Evolutionary conservation across 2,888 invertebrate genomes (phyloP).

Genomic region (Poecilobothrus nobilitatus): DNA sequence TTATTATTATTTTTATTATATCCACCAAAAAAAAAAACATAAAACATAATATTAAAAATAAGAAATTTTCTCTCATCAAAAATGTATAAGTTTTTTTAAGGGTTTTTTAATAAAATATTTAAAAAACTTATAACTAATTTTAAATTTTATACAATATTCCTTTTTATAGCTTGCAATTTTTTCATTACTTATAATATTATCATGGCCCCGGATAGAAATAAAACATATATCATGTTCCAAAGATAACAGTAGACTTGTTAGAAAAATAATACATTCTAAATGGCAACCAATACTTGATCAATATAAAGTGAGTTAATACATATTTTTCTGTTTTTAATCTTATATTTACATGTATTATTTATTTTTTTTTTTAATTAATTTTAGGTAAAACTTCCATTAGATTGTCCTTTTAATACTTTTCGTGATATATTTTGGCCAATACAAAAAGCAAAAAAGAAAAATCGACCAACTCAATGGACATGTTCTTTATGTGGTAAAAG

Average conservation of each 20-base stretch:
- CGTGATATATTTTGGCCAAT: conserved; percentile 83
- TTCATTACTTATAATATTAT: conserved; percentile 72
- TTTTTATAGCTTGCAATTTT: conserved; percentile 64
- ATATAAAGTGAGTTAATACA: conserved; percentile 50
- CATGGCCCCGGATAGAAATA: conserved; percentile 80
- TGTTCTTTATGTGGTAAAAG: conserved; percentile 87
- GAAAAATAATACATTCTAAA: conserved; percentile 82
- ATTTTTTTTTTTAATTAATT: conserved; percentile 8
- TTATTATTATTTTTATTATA: too few relatives aligned
- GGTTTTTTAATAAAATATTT: too few relatives aligned
- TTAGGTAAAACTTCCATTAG: conserved; percentile 69
- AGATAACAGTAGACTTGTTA: conserved; percentile 80
- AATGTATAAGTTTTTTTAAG: too few relatives aligned
- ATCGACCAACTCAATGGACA: conserved; percentile 81
- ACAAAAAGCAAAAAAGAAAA: conserved; percentile 75
- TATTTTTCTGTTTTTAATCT: neutral
- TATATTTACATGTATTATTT: neutral
- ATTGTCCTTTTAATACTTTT: conserved; percentile 82
- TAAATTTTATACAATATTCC: conserved; percentile 13
- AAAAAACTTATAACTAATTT: too few relatives aligned
- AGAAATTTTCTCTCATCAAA: too few relatives aligned
- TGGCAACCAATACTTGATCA: conserved; percentile 84
- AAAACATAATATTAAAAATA: too few relatives aligned
- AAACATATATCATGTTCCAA: conserved; percentile 81
- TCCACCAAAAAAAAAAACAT: too few relatives aligned